These are phyloP conservation scores for Amazona finschi DNA, from an alignment of 2,797 vertebrate genomes.

Conservation along the genomic window DNA sequence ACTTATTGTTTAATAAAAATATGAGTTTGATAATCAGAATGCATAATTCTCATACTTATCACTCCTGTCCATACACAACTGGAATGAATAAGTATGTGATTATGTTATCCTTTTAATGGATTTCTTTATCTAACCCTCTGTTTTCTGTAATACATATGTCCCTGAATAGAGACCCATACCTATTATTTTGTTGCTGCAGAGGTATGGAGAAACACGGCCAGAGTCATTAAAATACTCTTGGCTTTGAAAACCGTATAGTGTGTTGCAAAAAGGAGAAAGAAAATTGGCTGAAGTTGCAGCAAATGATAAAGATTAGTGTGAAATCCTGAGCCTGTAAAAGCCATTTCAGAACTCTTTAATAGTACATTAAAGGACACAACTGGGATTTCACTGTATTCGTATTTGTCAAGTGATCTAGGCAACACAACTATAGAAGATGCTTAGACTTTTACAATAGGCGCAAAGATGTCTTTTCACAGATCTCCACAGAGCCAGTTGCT, in stretches of 20 bases:
- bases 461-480: background rate
- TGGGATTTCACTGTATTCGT: background rate
- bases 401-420: background rate
- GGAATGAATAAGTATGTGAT: conserved; percentile 6
- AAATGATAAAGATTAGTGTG: background rate
- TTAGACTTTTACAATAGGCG: background rate
- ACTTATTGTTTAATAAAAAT: conserved; percentile 58
- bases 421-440: background rate
- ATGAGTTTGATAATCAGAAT: conserved; percentile 37
- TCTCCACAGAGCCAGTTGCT: background rate
- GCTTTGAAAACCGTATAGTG: background rate
- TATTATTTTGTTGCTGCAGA: background rate
- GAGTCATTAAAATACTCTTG: background rate
- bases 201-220: background rate
- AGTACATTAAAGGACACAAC: background rate
- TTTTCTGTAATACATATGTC: background rate
- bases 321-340: background rate
- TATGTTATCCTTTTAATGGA: background rate
- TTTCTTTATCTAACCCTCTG: conserved; percentile 5
- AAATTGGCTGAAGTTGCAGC: background rate
- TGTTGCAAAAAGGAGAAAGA: background rate
- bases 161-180: background rate
- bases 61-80: conserved; percentile 20
- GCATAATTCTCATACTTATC: conserved; percentile 41
- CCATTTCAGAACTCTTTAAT: background rate